Percentiles rank a stretch among this genome's conserved stretches.
Evolutionary conservation across 2,113 vertebrate genomes (phyloP).

Genomic region (Fukomys damarensis): DNA sequence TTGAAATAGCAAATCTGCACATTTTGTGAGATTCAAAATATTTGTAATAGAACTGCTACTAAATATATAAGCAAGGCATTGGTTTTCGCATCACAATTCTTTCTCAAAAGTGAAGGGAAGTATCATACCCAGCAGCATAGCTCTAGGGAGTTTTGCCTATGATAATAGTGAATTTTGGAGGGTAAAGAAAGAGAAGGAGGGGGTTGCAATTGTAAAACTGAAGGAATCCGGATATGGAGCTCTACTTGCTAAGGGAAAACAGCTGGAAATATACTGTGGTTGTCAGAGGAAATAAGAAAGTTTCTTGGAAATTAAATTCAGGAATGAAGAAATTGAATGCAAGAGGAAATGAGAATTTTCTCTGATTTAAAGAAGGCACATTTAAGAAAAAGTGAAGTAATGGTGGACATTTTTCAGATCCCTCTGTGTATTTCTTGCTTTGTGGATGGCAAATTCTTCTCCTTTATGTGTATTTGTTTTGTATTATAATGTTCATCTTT

Average conservation of each 20-base stretch:
- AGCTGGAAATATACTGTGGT: conserved; percentile 54
- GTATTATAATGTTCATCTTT: background rate
- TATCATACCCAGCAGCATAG: background rate
- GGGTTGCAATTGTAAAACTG: conserved; percentile 15
- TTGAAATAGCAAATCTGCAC: conserved; percentile 78
- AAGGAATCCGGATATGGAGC: background rate
- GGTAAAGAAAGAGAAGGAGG: background rate
- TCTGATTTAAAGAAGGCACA: conserved; percentile 30
- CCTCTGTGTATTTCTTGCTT: background rate
- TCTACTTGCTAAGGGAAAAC: conserved; percentile 36
- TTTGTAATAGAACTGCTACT: conserved; percentile 71
- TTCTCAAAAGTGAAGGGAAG: background rate
- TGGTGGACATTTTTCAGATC: conserved; percentile 20
- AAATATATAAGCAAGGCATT: conserved; percentile 55
- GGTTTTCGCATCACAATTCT: conserved; percentile 45
- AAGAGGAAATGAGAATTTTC: conserved; percentile 69
- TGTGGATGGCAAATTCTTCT: background rate
- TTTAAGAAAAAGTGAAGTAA: conserved; percentile 48
- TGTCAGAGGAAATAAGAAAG: conserved; percentile 72
- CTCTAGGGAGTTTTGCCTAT: conserved; percentile 44
- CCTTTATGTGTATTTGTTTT: background rate
- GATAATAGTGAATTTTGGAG: conserved; percentile 22
- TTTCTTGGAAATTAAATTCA: conserved; percentile 76
- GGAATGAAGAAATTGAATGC: conserved; percentile 65
- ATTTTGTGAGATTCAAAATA: conserved; percentile 72